These are phyloP conservation scores for Parnassius apollo DNA, from an alignment of 2,888 invertebrate genomes.

Conservation along the genomic window DNA sequence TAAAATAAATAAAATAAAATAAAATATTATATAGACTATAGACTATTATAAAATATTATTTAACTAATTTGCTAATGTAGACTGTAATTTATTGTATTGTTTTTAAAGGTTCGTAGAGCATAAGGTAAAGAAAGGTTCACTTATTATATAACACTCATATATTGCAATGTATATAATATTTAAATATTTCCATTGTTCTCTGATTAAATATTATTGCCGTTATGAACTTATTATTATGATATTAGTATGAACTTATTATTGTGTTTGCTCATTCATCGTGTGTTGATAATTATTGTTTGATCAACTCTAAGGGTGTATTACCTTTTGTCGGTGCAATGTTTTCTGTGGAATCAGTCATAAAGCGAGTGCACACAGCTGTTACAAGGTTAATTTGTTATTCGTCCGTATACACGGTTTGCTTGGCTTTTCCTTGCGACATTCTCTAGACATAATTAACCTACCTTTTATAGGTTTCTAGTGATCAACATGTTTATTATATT, in stretches of 20 bases:
- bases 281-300: constrained; percentile 30
- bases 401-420: constrained; percentile 4
- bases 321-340: constrained; percentile 19
- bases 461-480: not conserved
- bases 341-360: constrained; percentile 19
- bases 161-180: constrained; percentile 17
- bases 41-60: too few species aligned
- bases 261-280: constrained; percentile 31
- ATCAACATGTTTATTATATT: not conserved
- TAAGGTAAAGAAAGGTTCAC: constrained; percentile 12
- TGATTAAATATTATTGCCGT: constrained; percentile 36
- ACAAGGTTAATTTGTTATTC: constrained; percentile 25
- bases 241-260: constrained; percentile 30
- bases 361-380: constrained; percentile 6
- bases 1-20: too few species aligned
- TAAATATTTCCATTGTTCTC: constrained; percentile 40
- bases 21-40: too few species aligned
- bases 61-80: too few species aligned
- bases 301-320: constrained; percentile 27
- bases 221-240: constrained; percentile 33
- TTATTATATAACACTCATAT: constrained; percentile 26
- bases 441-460: not conserved
- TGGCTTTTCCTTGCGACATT: constrained; percentile 3
- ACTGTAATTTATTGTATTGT: too few species aligned
- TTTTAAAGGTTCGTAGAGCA: constrained; percentile 2